Evolutionary conservation across 2,113 vertebrate species (phyloP).

Genomic region (Shinisaurus crocodilurus): DNA sequence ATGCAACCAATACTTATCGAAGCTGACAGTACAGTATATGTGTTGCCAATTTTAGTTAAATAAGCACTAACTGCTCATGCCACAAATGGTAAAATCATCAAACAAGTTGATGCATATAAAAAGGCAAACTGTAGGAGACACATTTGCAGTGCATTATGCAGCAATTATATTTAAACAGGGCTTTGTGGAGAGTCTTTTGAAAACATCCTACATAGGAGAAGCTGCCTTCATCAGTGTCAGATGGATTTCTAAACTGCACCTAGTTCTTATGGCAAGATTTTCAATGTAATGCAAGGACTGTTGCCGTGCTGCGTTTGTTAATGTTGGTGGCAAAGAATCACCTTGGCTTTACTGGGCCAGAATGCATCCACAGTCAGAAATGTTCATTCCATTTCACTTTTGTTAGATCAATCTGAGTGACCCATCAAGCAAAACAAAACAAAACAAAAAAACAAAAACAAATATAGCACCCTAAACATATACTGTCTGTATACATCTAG

Average conservation of each 20-base stretch:
- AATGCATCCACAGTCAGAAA: background rate
- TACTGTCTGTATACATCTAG: background rate
- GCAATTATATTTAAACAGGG: background rate
- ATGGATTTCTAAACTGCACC: background rate
- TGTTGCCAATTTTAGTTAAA: background rate
- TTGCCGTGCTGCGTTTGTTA: background rate
- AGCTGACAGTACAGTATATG: background rate
- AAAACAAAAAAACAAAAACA: background rate
- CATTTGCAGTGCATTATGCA: background rate
- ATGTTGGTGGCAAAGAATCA: background rate
- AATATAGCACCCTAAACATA: background rate
- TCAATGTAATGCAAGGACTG: background rate
- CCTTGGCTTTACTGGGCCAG: background rate
- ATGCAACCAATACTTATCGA: background rate
- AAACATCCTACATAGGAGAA: slow-evolving; percentile 1
- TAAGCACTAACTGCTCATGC: background rate
- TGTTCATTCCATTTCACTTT: background rate
- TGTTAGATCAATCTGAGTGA: background rate
- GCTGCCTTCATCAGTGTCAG: background rate
- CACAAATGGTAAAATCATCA: background rate
- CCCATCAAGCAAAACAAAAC: background rate
- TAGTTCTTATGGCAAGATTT: background rate
- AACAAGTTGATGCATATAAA: slow-evolving; percentile 19
- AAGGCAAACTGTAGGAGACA: background rate
- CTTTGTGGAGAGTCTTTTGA: slow-evolving; percentile 18